phyloP scores from a whole-genome alignment of 1,140 invertebrate genomes.

The Campodea augens region DNA sequence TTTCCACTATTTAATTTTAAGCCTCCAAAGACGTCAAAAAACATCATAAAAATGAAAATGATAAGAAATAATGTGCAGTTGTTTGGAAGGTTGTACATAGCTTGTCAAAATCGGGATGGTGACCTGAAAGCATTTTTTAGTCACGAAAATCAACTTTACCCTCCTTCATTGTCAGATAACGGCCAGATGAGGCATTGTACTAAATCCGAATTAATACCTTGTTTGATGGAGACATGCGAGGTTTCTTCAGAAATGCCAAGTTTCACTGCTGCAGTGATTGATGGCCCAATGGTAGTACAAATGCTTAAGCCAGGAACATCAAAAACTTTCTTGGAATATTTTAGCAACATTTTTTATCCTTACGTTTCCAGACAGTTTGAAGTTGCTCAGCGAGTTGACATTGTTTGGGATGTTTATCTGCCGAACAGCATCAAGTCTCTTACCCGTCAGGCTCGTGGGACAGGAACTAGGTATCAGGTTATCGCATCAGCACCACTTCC shows the following conservation, averaged over 20 bases:
- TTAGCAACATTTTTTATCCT: background rate
- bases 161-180: conserved; percentile 11
- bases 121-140: conserved; percentile 15
- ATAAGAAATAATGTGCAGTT: background rate
- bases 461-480: background rate
- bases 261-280: conserved; percentile 1
- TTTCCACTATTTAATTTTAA: background rate
- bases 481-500: background rate
- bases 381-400: conserved; percentile 3
- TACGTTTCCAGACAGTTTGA: conserved; percentile 1
- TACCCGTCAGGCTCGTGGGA: conserved; percentile 5
- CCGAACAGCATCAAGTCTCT: conserved; percentile 3
- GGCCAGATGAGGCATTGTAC: conserved; percentile 5
- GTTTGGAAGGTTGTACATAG: background rate
- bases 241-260: conserved; percentile 1
- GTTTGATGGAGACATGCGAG: background rate
- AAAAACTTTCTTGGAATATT: background rate
- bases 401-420: conserved; percentile 10
- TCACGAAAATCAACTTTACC: conserved; percentile 15
- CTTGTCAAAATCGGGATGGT: conserved; percentile 10
- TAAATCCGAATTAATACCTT: conserved; percentile 10
- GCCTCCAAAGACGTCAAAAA: background rate
- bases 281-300: conserved; percentile 5
- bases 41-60: background rate
- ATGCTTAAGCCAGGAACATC: conserved; percentile 2